Conservation (phyloP, 2,797 vertebrate species). For the Pelochelys cantorii region DNA sequence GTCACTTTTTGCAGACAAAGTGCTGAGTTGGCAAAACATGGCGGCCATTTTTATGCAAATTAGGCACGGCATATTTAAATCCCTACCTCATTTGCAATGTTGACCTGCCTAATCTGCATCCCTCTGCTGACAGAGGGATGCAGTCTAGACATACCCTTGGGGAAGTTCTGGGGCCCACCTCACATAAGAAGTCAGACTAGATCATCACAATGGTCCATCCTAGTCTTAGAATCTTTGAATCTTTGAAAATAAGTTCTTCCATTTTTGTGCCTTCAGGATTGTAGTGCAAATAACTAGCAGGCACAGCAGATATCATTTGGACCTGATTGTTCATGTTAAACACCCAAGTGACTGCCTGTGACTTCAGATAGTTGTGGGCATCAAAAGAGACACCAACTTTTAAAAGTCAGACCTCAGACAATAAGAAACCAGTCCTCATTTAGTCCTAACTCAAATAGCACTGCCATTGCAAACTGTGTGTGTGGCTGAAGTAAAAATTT, state of each 20-base stretch:
- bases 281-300: not conserved
- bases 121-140: too few relatives aligned
- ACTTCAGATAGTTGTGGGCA: not conserved
- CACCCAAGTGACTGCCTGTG: not conserved
- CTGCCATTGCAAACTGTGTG: not conserved
- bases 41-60: too few relatives aligned
- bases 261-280: not conserved
- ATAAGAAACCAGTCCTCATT: not conserved
- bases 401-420: not conserved
- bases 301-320: not conserved
- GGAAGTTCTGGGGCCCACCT: not conserved
- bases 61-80: too few relatives aligned
- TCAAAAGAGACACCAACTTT: not conserved
- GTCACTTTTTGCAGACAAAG: too few relatives aligned
- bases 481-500: not conserved
- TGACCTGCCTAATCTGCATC: too few relatives aligned
- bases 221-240: not conserved
- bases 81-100: too few relatives aligned
- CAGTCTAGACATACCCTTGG: not conserved
- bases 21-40: too few relatives aligned
- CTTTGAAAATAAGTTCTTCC: not conserved
- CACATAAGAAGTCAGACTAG: not conserved
- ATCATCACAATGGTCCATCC: too few relatives aligned
- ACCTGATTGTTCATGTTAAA: not conserved
- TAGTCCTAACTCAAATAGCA: not conserved